Percentiles rank a stretch among this genome's conserved stretches.
Evolutionary conservation across 2,113 vertebrate genomes (phyloP).

Genomic region (Bettongia penicillata): DNA sequence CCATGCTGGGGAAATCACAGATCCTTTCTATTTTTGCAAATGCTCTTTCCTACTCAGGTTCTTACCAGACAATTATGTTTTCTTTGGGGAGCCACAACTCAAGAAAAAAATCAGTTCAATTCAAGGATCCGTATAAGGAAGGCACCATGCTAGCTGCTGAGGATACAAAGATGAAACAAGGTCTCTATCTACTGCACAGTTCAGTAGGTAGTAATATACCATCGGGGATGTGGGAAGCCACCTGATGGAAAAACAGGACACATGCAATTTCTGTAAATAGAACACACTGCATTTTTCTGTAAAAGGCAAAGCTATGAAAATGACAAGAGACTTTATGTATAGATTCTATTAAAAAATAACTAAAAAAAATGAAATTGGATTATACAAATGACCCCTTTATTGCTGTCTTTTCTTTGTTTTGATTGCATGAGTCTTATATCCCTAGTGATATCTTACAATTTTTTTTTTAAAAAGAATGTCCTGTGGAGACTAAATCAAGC

Average conservation of each 20-base stretch:
- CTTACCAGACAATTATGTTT: neutral
- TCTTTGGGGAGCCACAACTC: neutral
- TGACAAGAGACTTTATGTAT: neutral
- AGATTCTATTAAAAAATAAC: neutral
- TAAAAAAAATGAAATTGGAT: neutral
- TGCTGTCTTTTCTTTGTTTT: no score
- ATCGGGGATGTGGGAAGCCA: neutral
- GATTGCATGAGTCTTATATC: neutral
- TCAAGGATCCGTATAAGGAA: neutral
- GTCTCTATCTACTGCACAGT: no score
- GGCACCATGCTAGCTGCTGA: neutral
- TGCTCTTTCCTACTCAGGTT: neutral
- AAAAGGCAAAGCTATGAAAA: neutral
- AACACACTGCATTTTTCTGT: neutral
- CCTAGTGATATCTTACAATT: neutral
- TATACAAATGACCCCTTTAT: neutral
- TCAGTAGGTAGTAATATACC: no score
- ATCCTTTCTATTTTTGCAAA: neutral
- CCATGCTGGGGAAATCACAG: neutral
- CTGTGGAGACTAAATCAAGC: neutral
- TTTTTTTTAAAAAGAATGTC: neutral
- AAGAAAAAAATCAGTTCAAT: neutral
- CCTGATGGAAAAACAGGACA: neutral
- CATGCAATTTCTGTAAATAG: neutral
- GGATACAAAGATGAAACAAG: neutral